phyloP scores from a whole-genome alignment of 1,140 invertebrate species.

The Dendroctonus ponderosae region DNA sequence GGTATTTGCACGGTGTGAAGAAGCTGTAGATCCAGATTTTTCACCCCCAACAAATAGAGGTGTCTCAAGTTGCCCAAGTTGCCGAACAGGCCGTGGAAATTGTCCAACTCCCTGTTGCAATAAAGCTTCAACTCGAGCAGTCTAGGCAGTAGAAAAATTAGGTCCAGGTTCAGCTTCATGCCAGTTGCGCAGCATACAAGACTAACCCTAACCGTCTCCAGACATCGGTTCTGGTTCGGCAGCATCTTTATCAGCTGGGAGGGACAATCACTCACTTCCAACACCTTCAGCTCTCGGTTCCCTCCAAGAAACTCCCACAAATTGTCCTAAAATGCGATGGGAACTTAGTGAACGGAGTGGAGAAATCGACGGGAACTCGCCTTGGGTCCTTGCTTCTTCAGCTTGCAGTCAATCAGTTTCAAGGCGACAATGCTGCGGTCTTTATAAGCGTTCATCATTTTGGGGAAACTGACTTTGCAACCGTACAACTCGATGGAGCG shows the following conservation, averaged over 20 bases:
- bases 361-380: no score
- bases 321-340: no score
- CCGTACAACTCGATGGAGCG: no score
- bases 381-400: no score
- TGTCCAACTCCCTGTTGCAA: constrained; percentile 1
- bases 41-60: not conserved
- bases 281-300: no score
- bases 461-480: no score
- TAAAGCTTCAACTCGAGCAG: not conserved
- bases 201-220: not conserved
- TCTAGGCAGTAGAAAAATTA: not conserved
- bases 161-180: not conserved
- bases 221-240: not conserved
- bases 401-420: no score
- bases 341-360: no score
- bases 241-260: not conserved
- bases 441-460: no score
- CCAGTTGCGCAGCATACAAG: not conserved
- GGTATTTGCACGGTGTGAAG: not conserved
- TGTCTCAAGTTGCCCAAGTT: not conserved
- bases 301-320: no score
- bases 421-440: no score
- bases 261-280: no score
- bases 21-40: not conserved
- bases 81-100: not conserved